Evolutionary conservation across 2,113 vertebrate genomes (phyloP).

Genomic region (Anolis sagrei): DNA sequence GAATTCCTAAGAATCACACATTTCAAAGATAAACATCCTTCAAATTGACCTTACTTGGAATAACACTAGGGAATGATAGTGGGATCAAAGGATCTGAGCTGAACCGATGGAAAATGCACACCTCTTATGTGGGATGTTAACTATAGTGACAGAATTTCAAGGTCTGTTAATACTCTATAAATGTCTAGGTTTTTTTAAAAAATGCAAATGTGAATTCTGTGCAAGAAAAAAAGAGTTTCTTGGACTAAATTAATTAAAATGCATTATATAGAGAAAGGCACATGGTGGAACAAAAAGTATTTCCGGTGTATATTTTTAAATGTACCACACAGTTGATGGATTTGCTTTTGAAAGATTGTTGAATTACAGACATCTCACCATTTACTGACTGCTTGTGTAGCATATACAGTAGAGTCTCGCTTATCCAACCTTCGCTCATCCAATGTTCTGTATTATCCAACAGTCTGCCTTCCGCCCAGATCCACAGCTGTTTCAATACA

Average conservation of each 20-base stretch:
- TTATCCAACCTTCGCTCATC: no score
- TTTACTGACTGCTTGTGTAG: not conserved
- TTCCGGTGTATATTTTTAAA: not conserved
- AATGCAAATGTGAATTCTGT: not conserved
- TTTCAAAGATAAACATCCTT: constrained; percentile 13
- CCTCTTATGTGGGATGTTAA: not conserved
- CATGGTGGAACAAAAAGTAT: not conserved
- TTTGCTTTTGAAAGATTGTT: not conserved
- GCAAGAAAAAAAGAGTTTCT: not conserved
- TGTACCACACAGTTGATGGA: not conserved
- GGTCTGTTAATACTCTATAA: not conserved
- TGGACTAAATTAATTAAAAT: not conserved
- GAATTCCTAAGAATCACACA: constrained; percentile 2
- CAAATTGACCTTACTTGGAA: constrained; percentile 6
- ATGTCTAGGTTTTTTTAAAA: not conserved
- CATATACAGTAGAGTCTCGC: no score
- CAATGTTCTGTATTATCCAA: no score
- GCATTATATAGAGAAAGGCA: not conserved
- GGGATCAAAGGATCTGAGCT: not conserved
- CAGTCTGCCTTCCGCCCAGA: no score
- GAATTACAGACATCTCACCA: not conserved
- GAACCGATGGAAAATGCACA: not conserved
- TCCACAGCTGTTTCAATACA: no score
- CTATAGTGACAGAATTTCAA: not conserved
- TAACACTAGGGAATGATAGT: not conserved